Conservation (phyloP, 2,797 vertebrate species). For the Carcharodon carcharias region DNA sequence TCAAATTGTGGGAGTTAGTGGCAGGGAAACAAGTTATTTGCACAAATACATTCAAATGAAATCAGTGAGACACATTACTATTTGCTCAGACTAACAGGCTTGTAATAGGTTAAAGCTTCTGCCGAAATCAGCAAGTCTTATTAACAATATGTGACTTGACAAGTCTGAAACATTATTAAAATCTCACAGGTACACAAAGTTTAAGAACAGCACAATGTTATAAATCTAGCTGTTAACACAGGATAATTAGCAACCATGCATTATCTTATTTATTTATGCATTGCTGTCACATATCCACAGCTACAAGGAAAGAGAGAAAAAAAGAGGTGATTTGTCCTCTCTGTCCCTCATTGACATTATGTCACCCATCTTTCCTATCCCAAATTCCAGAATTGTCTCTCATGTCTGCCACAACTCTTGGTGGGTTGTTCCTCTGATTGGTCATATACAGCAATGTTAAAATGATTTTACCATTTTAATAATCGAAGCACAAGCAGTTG, state of each 20-base stretch:
- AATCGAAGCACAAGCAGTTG: background rate
- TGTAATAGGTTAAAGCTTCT: background rate
- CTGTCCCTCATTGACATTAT: background rate
- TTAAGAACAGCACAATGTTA: constrained; percentile 1
- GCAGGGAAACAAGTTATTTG: background rate
- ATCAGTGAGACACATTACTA: background rate
- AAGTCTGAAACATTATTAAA: constrained; percentile 16
- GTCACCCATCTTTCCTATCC: background rate
- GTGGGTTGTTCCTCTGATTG: background rate
- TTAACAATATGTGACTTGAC: background rate
- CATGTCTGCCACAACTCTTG: background rate
- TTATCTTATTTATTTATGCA: background rate
- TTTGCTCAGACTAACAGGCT: background rate
- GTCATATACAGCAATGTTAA: background rate
- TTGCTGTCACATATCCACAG: background rate
- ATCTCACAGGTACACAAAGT: constrained; percentile 18
- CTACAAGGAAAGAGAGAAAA: background rate
- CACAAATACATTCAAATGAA: background rate
- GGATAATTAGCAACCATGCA: background rate
- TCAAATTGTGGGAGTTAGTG: background rate
- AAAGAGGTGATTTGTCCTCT: background rate
- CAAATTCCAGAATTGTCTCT: background rate
- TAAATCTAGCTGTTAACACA: background rate
- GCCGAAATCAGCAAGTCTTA: background rate
- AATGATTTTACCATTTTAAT: background rate